These are phyloP conservation scores for Gnathonemus echidnorhynchus DNA, from an alignment of 2,113 vertebrate species.

Conservation along the genomic window DNA sequence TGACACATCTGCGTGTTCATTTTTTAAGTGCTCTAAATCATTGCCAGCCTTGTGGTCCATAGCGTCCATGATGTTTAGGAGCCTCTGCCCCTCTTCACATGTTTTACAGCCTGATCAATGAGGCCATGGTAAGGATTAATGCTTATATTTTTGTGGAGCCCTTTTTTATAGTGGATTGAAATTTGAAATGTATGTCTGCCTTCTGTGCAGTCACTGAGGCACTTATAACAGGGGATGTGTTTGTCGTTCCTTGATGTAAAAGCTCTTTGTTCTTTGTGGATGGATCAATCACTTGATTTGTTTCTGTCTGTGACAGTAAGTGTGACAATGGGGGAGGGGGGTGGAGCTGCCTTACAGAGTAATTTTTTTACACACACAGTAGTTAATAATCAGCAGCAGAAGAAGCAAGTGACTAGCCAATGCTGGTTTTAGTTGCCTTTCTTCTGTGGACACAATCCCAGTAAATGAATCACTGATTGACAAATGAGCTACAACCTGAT, in stretches of 20 bases:
- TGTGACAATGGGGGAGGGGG: background rate
- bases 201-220: background rate
- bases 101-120: slow-evolving; percentile 19
- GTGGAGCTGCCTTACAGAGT: background rate
- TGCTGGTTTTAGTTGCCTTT: background rate
- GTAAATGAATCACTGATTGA: background rate
- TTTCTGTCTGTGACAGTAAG: background rate
- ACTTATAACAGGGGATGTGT: background rate
- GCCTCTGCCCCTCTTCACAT: background rate
- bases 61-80: slow-evolving; percentile 21
- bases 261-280: background rate
- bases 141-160: slow-evolving; percentile 6
- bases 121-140: slow-evolving; percentile 13
- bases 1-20: slow-evolving; percentile 9
- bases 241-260: background rate
- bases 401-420: background rate
- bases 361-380: background rate
- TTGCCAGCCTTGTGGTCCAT: background rate
- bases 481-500: background rate
- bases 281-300: background rate
- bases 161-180: slow-evolving; percentile 12
- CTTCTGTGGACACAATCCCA: background rate
- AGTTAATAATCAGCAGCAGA: background rate
- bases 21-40: slow-evolving; percentile 30
- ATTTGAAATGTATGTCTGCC: background rate